Conservation (phyloP, 2,888 invertebrate species). For the Chydorus sphaericus region DNA sequence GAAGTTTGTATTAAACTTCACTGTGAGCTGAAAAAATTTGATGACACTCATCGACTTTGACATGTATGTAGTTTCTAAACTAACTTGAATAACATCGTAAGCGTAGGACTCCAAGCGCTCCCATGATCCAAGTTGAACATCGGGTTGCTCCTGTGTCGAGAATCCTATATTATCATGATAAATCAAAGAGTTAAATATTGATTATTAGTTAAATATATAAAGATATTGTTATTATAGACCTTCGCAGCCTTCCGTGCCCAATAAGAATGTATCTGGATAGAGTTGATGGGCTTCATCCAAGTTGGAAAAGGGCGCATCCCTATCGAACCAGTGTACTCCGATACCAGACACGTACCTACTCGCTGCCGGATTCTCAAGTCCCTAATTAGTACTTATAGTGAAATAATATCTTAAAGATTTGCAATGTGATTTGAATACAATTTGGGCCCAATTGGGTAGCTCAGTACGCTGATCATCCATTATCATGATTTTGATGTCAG, state of each 20-base stretch:
- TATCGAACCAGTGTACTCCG: conserved; percentile 41
- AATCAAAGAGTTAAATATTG: too few relatives aligned
- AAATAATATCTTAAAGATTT: too few relatives aligned
- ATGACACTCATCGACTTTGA: too few relatives aligned
- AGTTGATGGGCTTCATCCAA: conserved; percentile 29
- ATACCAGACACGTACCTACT: conserved; percentile 32
- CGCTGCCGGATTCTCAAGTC: conserved; percentile 23
- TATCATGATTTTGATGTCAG: conserved; percentile 49
- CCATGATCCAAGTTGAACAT: conserved; percentile 37
- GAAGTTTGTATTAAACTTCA: too few relatives aligned
- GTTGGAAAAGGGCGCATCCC: conserved; percentile 26
- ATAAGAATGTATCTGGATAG: conserved; percentile 36
- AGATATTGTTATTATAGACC: conserved; percentile 18
- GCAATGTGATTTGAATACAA: too few relatives aligned
- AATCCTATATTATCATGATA: too few relatives aligned
- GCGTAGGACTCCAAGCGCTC: conserved; percentile 36
- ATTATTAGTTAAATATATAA: too few relatives aligned
- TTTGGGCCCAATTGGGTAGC: conserved; percentile 50
- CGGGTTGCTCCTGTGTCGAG: conserved; percentile 23
- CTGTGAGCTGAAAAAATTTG: too few relatives aligned
- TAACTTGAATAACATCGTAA: conserved; percentile 31
- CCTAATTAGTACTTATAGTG: too few relatives aligned
- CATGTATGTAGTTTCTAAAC: too few relatives aligned
- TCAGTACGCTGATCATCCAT: conserved; percentile 57
- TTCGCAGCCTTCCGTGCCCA: conserved; percentile 38